Base-by-base conservation (phyloP, 2,888 invertebrate genomes). In the Archips xylosteana region DNA sequence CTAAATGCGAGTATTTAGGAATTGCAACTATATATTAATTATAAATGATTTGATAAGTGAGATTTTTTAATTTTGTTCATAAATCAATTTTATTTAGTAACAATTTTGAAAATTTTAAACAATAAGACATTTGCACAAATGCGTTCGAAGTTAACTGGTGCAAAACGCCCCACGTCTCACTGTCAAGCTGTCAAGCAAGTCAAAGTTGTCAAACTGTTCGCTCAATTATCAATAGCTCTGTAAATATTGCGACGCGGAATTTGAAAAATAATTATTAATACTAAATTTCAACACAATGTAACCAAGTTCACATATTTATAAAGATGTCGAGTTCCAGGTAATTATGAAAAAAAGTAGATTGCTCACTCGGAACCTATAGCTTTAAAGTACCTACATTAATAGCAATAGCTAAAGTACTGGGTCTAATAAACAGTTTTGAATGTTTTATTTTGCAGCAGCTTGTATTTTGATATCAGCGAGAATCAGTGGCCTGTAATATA, bases 401-500 rank as follows among this genome's bases (percentile, higher is more conserved):
- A n/a, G n/a, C 4, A 2, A 49, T n/a, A 23, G 51, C 9, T 2
- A 32, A 57, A 57, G 32, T 32, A 32, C 57, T 32, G 57, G 57
- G 3, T 12, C 1, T 32, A 32, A 32, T 32, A 12, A 57, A 39
- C 6, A 39, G 39, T 39, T 12, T 6, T 54, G 45, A 57, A 59
- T 49, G 39, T 54, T 59, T 59, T 57, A 42, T 69, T 67, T 74
- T 32, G 70, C 86, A 91, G 66, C 80, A 91, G 90, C 76, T 85
- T 96, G 70, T 95, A 95, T 85, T 87, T 95, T 76, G 95, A 95
- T 83, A 95, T 96, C 71, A 87, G 85, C 62, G 90, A 92, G 13
- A 89, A 95, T 68, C 96, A 97, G 87, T 96, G 97, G 95, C 98
- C 98, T 0, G 96, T 98, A 74, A 95, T 98, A 2, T 98, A 98